Evolutionary conservation across 1,140 invertebrate species (phyloP).

Genomic region (Ceratoteleas bidentatus): DNA sequence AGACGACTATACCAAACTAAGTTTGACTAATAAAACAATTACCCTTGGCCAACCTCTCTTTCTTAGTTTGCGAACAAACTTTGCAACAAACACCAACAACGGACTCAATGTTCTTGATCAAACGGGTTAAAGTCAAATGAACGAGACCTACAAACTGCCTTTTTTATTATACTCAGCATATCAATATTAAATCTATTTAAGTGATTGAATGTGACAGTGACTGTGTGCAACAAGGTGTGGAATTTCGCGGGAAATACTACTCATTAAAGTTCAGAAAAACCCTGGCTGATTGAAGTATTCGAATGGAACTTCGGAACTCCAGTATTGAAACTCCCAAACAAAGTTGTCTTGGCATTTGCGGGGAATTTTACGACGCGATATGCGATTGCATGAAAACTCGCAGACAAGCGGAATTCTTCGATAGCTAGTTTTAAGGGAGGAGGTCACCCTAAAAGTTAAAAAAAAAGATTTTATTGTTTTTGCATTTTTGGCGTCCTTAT

Average conservation of each 20-base stretch:
- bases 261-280: conserved; percentile 45
- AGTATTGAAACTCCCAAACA: conserved; percentile 20
- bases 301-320: conserved; percentile 34
- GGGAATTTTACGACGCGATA: conserved; percentile 34
- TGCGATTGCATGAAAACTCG: conserved; percentile 39
- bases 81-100: not conserved
- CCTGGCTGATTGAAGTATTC: conserved; percentile 53
- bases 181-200: no score
- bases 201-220: conserved; percentile 33
- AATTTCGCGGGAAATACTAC: conserved; percentile 21
- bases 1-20: conserved; percentile 12
- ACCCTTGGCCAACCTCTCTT: not conserved
- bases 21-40: conserved; percentile 37
- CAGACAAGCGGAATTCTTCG: conserved; percentile 40
- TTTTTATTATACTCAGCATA: no score
- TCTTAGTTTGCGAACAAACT: conserved; percentile 20
- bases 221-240: conserved; percentile 10
- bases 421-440: conserved; percentile 39
- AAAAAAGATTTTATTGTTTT: no score
- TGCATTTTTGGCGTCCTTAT: no score
- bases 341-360: conserved; percentile 35
- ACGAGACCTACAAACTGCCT: no score
- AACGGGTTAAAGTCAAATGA: not conserved
- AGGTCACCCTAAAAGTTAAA: no score
- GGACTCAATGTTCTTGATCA: not conserved